Evolutionary conservation across 2,888 invertebrate species (phyloP).

Genomic region (Sipunculus nudus): DNA sequence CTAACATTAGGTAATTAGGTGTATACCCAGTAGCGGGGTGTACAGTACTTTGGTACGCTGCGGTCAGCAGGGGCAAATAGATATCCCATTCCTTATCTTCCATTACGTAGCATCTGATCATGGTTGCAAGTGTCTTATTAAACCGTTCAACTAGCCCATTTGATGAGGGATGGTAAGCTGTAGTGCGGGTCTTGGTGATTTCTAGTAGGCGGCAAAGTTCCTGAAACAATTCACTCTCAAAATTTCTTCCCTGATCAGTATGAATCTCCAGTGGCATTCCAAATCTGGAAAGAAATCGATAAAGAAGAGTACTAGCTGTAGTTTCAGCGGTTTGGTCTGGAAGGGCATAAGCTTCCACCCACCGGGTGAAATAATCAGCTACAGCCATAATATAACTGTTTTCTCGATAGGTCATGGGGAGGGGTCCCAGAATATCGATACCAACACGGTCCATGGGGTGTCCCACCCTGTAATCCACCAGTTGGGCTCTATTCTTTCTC

Average conservation of each 20-base stretch:
- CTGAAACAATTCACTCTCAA: neutral
- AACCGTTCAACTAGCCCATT: slow-evolving; percentile 2
- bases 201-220: neutral
- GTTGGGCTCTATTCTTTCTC: too few species aligned
- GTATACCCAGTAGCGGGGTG: too few species aligned
- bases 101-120: too few species aligned
- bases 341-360: neutral
- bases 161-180: neutral
- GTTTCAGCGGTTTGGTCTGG: neutral
- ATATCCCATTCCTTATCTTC: too few species aligned
- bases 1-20: too few species aligned
- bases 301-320: neutral
- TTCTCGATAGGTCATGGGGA: neutral
- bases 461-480: neutral
- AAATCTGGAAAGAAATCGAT: neutral
- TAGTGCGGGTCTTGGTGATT: neutral
- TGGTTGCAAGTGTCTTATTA: too few species aligned
- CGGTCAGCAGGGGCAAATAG: too few species aligned
- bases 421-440: slow-evolving; percentile 3
- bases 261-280: neutral
- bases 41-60: too few species aligned
- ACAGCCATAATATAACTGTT: slow-evolving; percentile 5
- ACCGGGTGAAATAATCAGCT: neutral
- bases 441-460: neutral
- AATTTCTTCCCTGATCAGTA: neutral